Evolutionary conservation across 2,888 invertebrate species (phyloP).

Genomic region (Lissocephala sabroskyi): DNA sequence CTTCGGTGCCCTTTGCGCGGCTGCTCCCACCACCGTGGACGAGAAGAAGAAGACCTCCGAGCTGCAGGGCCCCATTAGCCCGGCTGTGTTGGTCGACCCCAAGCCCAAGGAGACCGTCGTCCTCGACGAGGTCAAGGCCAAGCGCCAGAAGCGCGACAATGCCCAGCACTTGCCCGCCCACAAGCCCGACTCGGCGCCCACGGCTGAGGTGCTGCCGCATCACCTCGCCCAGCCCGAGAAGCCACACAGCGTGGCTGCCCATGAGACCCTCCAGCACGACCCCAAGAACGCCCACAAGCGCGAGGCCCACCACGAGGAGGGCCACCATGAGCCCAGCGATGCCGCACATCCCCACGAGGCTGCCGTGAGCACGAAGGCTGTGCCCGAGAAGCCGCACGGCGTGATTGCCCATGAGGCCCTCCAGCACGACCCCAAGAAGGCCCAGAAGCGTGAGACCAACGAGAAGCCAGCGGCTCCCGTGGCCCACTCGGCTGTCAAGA

Average conservation of each 20-base stretch:
- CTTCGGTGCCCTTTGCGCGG: slow-evolving; percentile 7
- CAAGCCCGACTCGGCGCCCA: too few relatives aligned
- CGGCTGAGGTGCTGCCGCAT: too few relatives aligned
- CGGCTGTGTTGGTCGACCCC: slow-evolving; percentile 54
- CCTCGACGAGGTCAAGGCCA: slow-evolving; percentile 4
- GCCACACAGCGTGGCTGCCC: slow-evolving; percentile 5
- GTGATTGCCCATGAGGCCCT: slow-evolving; percentile 1
- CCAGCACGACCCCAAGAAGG: not conserved
- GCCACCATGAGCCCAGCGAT: not conserved
- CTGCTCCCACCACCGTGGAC: slow-evolving; percentile 45
- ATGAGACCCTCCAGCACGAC: slow-evolving; percentile 14
- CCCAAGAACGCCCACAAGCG: slow-evolving; percentile 2
- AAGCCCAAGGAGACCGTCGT: slow-evolving; percentile 39
- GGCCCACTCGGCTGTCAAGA: slow-evolving; percentile 1
- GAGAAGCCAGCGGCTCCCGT: not conserved
- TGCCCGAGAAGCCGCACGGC: slow-evolving; percentile 8
- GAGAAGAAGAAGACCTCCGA: slow-evolving; percentile 6
- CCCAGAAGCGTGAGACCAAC: not conserved
- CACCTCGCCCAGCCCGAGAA: not conserved
- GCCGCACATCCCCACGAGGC: slow-evolving; percentile 1
- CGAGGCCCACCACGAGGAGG: slow-evolving; percentile 10
- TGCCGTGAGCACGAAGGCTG: not conserved
- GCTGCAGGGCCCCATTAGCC: slow-evolving; percentile 63
- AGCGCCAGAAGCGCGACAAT: slow-evolving; percentile 41
- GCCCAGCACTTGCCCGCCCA: too few relatives aligned